These are phyloP conservation scores for Periophthalmus magnuspinnatus DNA, from an alignment of 2,797 vertebrate genomes.

Conservation along the genomic window DNA sequence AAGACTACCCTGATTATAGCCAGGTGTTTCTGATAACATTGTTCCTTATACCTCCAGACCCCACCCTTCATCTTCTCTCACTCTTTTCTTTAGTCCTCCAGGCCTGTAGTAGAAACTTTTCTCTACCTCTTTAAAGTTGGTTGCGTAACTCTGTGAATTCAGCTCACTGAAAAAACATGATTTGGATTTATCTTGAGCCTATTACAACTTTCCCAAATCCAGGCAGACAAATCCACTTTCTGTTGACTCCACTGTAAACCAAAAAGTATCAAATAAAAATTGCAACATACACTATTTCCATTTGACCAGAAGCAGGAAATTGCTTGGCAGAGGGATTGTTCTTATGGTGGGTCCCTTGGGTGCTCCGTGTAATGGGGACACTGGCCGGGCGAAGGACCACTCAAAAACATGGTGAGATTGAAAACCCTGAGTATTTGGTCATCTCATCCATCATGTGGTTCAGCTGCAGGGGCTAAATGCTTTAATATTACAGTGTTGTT, in stretches of 20 bases:
- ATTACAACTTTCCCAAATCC: not conserved
- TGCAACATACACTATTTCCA: slow-evolving; percentile 17
- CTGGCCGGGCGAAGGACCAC: slow-evolving; percentile 8
- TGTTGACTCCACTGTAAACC: slow-evolving; percentile 14
- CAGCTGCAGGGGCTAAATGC: not conserved
- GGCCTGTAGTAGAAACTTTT: too few relatives aligned
- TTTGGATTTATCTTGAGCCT: not conserved
- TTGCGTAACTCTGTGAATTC: not conserved
- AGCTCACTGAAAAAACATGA: not conserved
- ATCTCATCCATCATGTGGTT: slow-evolving; percentile 27
- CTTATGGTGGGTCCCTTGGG: slow-evolving; percentile 24
- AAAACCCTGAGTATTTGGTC: slow-evolving; percentile 12
- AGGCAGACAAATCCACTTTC: not conserved
- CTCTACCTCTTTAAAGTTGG: not conserved
- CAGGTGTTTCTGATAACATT: too few relatives aligned
- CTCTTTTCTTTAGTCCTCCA: too few relatives aligned
- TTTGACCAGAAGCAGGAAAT: slow-evolving; percentile 22
- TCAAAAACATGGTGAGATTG: slow-evolving; percentile 12
- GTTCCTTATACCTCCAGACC: too few relatives aligned
- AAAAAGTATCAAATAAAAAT: not conserved
- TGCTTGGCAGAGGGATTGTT: slow-evolving; percentile 32
- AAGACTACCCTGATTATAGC: too few relatives aligned
- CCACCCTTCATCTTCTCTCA: too few relatives aligned
- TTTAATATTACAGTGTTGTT: not conserved
- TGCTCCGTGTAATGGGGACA: slow-evolving; percentile 24